A percentile compares a stretch with the other conserved stretches of the same genome.
Evolutionary conservation across 2,797 vertebrate genomes (phyloP).

Genomic region (Syngnathus rostellatus): DNA sequence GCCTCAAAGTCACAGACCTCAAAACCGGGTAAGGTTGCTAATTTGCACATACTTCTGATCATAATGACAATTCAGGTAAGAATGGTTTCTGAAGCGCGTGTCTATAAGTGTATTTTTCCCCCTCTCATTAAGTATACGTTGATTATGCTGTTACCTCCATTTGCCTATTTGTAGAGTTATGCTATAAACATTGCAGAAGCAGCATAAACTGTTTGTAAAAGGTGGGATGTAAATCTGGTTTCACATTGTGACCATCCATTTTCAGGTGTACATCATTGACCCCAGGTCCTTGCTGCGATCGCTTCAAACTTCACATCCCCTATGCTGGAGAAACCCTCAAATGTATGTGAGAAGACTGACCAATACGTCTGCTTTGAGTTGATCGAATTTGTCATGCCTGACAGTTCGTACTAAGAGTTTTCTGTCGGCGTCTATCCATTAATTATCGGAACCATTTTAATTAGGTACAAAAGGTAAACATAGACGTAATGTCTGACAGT

Average conservation of each 20-base stretch:
- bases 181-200: not conserved
- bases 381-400: not conserved
- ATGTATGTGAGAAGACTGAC: conserved; percentile 73
- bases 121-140: not conserved
- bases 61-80: too few species aligned
- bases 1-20: conserved; percentile 91
- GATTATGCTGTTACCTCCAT: not conserved
- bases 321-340: conserved; percentile 97
- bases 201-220: not conserved
- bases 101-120: not conserved
- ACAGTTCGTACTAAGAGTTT: not conserved
- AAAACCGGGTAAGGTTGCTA: conserved; percentile 83
- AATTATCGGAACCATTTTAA: not conserved
- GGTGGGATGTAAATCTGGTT: too few species aligned
- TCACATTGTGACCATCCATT: not conserved
- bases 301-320: conserved; percentile 97
- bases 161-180: not conserved
- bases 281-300: conserved; percentile 89
- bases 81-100: too few species aligned
- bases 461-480: not conserved
- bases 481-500: not conserved
- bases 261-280: conserved; percentile 89
- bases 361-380: not conserved
- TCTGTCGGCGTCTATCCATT: not conserved
- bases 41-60: not conserved